phyloP scores from a whole-genome alignment of 2,797 vertebrate genomes.

The Chromis chromis region DNA sequence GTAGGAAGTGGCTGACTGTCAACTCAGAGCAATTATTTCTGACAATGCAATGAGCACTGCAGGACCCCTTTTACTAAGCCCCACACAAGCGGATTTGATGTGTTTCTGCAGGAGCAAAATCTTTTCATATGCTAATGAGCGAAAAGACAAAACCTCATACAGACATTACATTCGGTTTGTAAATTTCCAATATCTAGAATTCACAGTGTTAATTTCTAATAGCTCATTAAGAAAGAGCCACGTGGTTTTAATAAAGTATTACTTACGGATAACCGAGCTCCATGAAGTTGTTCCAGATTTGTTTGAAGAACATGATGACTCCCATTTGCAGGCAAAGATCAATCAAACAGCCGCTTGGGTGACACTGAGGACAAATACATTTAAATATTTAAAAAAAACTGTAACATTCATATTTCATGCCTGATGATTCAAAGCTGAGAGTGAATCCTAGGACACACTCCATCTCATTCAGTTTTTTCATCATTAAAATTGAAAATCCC shows the following conservation, averaged over 20 bases:
- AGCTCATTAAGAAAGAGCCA: slow-evolving; percentile 6
- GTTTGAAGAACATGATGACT: slow-evolving; percentile 99
- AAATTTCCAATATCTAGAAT: slow-evolving; percentile 41
- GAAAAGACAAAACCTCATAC: slow-evolving; percentile 22
- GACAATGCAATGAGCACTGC: slow-evolving; percentile 50
- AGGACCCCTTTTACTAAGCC: slow-evolving; percentile 37
- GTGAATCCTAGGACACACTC: slow-evolving; percentile 24
- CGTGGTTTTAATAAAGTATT: slow-evolving; percentile 15
- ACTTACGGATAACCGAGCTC: slow-evolving; percentile 90
- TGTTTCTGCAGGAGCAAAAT: slow-evolving; percentile 43
- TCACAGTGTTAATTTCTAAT: slow-evolving; percentile 29
- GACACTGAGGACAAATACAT: slow-evolving; percentile 86
- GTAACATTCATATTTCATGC: slow-evolving; percentile 51
- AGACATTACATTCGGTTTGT: slow-evolving; percentile 17
- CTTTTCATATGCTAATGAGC: slow-evolving; percentile 59
- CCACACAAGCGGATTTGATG: slow-evolving; percentile 42
- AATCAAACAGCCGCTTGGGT: slow-evolving; percentile 98
- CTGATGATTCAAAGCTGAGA: slow-evolving; percentile 30
- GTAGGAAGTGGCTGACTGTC: slow-evolving; percentile 52
- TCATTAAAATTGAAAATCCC: slow-evolving; percentile 45
- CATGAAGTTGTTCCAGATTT: slow-evolving; percentile 99
- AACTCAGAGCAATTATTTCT: slow-evolving; percentile 69
- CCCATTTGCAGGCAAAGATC: slow-evolving; percentile 99
- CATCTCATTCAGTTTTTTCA: slow-evolving; percentile 41
- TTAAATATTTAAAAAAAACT: slow-evolving; percentile 22